These are phyloP conservation scores for Phyllotreta cruciferae DNA, from an alignment of 2,888 invertebrate species.

Conservation along the genomic window DNA sequence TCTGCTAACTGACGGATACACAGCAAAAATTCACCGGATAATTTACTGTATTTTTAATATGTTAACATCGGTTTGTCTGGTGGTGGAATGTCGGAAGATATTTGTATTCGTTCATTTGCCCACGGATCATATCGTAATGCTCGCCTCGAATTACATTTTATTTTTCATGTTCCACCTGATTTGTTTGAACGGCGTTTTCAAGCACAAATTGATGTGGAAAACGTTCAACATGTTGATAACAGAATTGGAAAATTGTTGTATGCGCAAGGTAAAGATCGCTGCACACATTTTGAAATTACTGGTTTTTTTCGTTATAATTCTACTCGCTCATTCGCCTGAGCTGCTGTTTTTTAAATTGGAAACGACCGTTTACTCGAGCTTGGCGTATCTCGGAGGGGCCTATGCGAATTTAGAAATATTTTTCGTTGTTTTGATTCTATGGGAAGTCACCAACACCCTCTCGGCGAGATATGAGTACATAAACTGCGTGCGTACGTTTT, in stretches of 20 bases:
- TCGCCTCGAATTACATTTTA: no score
- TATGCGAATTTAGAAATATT: neutral
- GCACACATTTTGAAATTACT: neutral
- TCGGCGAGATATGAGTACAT: neutral
- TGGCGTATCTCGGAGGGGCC: neutral
- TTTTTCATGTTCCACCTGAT: neutral
- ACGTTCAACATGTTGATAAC: neutral
- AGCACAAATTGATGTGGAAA: neutral
- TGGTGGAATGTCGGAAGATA: no score
- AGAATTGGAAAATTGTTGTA: slow-evolving; percentile 1
- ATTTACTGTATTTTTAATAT: neutral
- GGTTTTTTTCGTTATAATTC: neutral
- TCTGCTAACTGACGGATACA: neutral
- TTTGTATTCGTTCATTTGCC: no score
- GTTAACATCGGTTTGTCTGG: no score
- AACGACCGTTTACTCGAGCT: neutral
- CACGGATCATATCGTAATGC: no score
- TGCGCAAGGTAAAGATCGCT: neutral
- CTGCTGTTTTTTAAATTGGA: neutral
- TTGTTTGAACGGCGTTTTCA: neutral
- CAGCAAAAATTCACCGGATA: neutral
- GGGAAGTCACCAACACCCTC: neutral
- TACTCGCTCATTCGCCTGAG: neutral
- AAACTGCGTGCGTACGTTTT: neutral
- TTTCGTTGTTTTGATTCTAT: neutral